These are phyloP conservation scores for Agrypnia vestita DNA, from an alignment of 1,140 invertebrate genomes.

Conservation along the genomic window DNA sequence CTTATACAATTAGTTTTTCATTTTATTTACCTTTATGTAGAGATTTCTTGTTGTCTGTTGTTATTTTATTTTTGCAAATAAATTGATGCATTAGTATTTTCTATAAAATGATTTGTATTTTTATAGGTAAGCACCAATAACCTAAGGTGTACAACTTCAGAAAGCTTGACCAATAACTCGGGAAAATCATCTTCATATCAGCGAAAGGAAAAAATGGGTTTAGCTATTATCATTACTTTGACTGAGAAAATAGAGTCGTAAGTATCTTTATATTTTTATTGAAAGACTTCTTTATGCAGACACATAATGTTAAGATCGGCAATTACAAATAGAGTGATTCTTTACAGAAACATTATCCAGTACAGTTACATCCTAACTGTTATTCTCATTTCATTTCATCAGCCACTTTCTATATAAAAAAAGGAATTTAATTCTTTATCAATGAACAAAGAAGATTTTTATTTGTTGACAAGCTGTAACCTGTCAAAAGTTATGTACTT, in stretches of 20 bases:
- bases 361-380: too few species aligned
- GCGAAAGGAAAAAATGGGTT: constrained; percentile 73
- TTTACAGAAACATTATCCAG: too few species aligned
- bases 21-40: too few species aligned
- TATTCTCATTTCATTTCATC: too few species aligned
- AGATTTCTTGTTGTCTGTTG: neutral
- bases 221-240: constrained; percentile 74
- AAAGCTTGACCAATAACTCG: constrained; percentile 65
- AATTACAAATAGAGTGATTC: too few species aligned
- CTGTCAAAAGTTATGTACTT: too few species aligned
- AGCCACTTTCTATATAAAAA: too few species aligned
- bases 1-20: too few species aligned
- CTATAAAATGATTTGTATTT: constrained; percentile 11
- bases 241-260: constrained; percentile 70
- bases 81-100: neutral
- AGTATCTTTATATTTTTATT: constrained; percentile 61
- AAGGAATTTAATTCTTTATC: too few species aligned
- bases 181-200: constrained; percentile 62
- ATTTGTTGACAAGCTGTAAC: too few species aligned
- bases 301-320: constrained; percentile 1
- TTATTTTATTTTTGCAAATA: neutral
- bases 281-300: neutral
- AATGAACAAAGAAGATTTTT: too few species aligned
- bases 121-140: constrained; percentile 66
- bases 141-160: constrained; percentile 67